These are phyloP conservation scores for Phalacrocorax brasilianus DNA, from an alignment of 2,113 vertebrate genomes.

Conservation along the genomic window DNA sequence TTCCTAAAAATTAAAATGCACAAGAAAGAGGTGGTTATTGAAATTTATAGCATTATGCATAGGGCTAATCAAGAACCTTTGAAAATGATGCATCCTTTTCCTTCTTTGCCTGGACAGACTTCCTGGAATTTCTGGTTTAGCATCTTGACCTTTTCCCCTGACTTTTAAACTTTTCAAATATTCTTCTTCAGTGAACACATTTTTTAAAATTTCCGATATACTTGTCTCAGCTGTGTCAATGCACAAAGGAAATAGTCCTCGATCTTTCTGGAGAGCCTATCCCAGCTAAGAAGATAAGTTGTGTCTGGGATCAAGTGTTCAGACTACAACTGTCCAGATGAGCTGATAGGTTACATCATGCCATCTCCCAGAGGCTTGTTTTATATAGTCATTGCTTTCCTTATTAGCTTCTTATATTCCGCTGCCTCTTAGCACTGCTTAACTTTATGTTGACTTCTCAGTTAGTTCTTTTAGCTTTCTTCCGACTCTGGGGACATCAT, in stretches of 20 bases:
- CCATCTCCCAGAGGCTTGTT: background rate
- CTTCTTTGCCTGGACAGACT: background rate
- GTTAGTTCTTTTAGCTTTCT: background rate
- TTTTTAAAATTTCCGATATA: background rate
- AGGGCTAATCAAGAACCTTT: background rate
- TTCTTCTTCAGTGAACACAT: background rate
- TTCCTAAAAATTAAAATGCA: background rate
- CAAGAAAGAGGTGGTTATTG: background rate
- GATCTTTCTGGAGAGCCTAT: background rate
- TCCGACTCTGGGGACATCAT: background rate
- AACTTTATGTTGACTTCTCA: background rate
- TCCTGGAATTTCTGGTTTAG: background rate
- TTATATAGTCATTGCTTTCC: background rate
- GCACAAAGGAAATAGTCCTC: background rate
- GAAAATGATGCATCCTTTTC: background rate
- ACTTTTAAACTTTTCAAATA: background rate
- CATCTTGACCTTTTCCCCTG: background rate
- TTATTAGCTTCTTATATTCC: background rate
- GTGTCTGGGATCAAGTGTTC: background rate
- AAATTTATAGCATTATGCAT: background rate
- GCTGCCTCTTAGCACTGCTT: background rate
- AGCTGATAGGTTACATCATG: background rate
- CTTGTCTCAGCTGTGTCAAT: background rate
- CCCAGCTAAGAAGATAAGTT: conserved; percentile 2
- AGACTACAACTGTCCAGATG: background rate